Base-by-base conservation (phyloP, 2,113 vertebrate species). In the Melanostigma gelatinosum region DNA sequence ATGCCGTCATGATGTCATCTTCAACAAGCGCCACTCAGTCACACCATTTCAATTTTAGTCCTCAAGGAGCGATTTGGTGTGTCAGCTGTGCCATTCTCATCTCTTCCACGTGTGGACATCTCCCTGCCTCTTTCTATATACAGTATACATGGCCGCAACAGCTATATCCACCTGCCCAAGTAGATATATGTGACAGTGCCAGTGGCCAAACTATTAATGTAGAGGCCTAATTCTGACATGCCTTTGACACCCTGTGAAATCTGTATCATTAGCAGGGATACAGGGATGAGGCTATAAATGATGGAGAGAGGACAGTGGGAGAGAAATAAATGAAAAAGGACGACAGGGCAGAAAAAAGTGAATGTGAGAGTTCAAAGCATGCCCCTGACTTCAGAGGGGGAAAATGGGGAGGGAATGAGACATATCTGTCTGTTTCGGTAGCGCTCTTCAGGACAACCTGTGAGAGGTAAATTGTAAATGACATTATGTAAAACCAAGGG, bases 401-500 rank as follows among this genome's bases (percentile, higher is more conserved):
- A 77, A 60, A 79, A 61, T 55, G 38, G 71, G 66, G 34, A 24
- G 60, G 64, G 42, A 54, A 72, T 80, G 71, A 82, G 55, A 27
- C 34, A 61, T 57, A 77, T 80, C 72, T 84, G 82, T 87, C 82
- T 87, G 75, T 92, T 92, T 90, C 91, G 86, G 80, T 84, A 88
- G 86, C 61, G 38, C 74, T 63, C 68, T 80, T 88, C 83, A 89
- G 85, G 83, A 85, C 77, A 82, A 90, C 73, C 83, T 75, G 83
- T 62, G 42, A 83, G 88, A 79, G 66, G 89, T 82, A 93, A 94
- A 94, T 94, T 92, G 87, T 77, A 82, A 89, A 91, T 93, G 92
- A 92, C 93, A 91, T 91, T 91, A 90, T 92, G 89, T 88, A 93
- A 93, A 95, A 89, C 74, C 3, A 70, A 82, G 80, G 83, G 93